Evolutionary conservation across 2,888 invertebrate species (phyloP).

Genomic region (Polydrusus tereticollis): DNA sequence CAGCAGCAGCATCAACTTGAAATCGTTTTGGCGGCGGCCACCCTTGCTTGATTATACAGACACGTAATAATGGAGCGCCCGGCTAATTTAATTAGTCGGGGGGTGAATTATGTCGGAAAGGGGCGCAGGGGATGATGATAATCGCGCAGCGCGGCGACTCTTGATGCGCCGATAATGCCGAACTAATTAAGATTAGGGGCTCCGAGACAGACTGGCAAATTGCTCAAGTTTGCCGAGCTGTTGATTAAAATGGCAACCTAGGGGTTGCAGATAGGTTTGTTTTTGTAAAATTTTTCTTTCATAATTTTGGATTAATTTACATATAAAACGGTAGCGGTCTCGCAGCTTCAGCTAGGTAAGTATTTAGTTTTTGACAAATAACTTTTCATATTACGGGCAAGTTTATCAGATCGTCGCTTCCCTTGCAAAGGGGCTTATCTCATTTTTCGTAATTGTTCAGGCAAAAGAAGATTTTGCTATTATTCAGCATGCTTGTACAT

Average conservation of each 20-base stretch:
- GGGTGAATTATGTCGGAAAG: conserved; percentile 35
- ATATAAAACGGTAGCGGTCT: no score
- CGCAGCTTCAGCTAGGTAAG: no score
- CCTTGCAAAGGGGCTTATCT: no score
- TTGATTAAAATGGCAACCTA: conserved; percentile 23
- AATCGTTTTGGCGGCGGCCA: conserved; percentile 22
- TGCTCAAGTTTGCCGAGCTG: conserved; percentile 23
- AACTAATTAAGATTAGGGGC: conserved; percentile 47
- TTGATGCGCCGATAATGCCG: conserved; percentile 43
- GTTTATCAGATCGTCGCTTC: no score
- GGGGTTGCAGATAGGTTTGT: background rate
- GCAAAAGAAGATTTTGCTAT: no score
- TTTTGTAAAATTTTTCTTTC: background rate
- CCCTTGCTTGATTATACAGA: conserved; percentile 45
- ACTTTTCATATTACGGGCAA: no score
- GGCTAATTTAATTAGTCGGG: conserved; percentile 45
- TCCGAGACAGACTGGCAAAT: conserved; percentile 27
- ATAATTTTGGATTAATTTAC: no score
- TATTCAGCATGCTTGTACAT: no score
- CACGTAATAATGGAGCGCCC: conserved; percentile 45
- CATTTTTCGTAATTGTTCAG: no score
- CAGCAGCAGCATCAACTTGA: conserved; percentile 15
- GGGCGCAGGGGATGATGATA: conserved; percentile 39
- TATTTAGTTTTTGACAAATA: no score
- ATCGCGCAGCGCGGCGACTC: conserved; percentile 38